These are phyloP conservation scores for Macropus fuliginosus DNA, from an alignment of 2,797 vertebrate species.

Conservation along the genomic window DNA sequence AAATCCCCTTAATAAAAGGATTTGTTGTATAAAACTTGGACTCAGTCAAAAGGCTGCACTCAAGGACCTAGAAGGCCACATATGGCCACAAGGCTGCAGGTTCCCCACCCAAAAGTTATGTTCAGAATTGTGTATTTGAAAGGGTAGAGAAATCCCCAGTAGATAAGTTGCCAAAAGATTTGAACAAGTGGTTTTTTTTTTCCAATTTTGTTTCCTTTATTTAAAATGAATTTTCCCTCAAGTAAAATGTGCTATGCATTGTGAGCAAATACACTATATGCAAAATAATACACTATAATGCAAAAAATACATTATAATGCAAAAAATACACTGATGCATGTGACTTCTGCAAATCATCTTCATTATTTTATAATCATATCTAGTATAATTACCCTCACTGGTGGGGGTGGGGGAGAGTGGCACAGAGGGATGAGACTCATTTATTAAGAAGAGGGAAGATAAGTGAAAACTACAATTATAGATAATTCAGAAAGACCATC, in stretches of 20 bases:
- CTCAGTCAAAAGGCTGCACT: too few species aligned
- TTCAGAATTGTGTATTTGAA: too few species aligned
- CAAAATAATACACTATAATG: background rate
- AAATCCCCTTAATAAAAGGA: too few species aligned
- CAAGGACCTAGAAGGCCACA: too few species aligned
- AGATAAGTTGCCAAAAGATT: too few species aligned
- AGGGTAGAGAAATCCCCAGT: too few species aligned
- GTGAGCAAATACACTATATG: background rate
- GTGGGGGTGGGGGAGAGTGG: fast-evolving
- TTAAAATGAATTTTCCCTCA: background rate
- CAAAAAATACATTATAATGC: background rate
- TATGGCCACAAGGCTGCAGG: too few species aligned
- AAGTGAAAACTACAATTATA: background rate
- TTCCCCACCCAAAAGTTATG: too few species aligned
- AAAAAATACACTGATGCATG: background rate
- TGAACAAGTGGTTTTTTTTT: too few species aligned
- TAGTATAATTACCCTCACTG: background rate
- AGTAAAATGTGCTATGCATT: background rate
- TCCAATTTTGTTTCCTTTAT: background rate
- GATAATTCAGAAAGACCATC: conserved; percentile 47
- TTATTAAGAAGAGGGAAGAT: background rate
- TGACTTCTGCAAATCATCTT: background rate
- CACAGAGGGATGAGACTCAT: background rate
- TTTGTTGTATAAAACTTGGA: too few species aligned
- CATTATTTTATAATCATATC: background rate